These are phyloP conservation scores for Pica pica DNA, from an alignment of 2,113 vertebrate genomes.

Conservation along the genomic window DNA sequence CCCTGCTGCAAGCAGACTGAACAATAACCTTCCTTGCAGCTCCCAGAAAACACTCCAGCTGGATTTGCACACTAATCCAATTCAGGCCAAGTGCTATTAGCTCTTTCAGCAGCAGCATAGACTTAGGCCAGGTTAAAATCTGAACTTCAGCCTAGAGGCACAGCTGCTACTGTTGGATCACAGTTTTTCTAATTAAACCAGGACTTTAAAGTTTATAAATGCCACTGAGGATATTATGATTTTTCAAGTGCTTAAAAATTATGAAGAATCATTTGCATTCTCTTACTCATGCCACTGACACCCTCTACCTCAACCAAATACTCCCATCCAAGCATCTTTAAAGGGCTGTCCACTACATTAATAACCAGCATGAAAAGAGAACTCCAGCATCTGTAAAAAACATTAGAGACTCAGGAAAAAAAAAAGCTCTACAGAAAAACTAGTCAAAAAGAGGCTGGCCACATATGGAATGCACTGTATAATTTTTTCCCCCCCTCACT, in stretches of 20 bases:
- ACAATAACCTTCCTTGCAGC: neutral
- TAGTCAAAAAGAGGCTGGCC: neutral
- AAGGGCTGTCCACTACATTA: neutral
- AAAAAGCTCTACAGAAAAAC: neutral
- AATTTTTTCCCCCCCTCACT: neutral
- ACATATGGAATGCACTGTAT: neutral
- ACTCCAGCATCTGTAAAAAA: neutral
- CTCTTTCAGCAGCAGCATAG: neutral
- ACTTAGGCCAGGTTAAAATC: neutral
- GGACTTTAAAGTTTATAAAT: neutral
- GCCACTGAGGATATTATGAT: neutral
- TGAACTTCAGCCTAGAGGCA: constrained; percentile 11
- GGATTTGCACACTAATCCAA: neutral
- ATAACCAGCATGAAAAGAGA: neutral
- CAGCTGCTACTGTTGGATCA: neutral
- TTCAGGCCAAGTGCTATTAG: neutral
- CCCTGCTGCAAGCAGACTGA: neutral
- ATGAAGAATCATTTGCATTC: neutral
- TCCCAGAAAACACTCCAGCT: neutral
- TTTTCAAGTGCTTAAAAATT: neutral
- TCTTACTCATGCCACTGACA: neutral
- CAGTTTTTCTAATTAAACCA: constrained; percentile 1
- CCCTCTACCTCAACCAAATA: neutral
- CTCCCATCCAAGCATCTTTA: neutral
- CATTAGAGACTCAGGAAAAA: neutral